Conservation (phyloP, 2,797 vertebrate genomes). For the Rhabdomys pumilio region DNA sequence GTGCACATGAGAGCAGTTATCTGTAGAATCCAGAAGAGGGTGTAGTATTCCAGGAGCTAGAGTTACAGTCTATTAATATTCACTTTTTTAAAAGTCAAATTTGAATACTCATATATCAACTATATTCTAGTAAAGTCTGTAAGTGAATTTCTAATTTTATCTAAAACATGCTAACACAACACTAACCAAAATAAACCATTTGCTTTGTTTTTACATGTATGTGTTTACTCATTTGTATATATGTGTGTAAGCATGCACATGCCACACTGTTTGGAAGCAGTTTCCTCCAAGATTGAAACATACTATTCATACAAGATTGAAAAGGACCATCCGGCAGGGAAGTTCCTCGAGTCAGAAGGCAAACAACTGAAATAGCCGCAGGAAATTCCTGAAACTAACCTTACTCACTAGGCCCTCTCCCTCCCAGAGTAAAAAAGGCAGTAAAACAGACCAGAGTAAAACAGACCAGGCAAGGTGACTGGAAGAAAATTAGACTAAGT, state of each 20-base stretch:
- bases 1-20: background rate
- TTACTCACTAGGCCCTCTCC: background rate
- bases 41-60: background rate
- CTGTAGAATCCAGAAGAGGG: background rate
- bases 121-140: background rate
- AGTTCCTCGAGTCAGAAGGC: background rate
- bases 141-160: conserved; percentile 45
- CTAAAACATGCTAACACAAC: background rate
- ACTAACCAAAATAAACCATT: conserved; percentile 19
- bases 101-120: conserved; percentile 37
- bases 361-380: background rate
- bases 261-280: background rate
- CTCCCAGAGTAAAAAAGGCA: background rate
- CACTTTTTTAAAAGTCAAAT: conserved; percentile 48
- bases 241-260: too few relatives aligned
- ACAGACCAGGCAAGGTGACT: background rate
- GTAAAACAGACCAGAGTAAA: background rate
- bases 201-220: background rate
- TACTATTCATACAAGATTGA: background rate
- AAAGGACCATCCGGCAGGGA: background rate
- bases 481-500: background rate
- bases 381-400: background rate
- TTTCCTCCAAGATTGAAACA: background rate
- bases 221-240: background rate
- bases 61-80: background rate